Evolutionary conservation across 1,140 invertebrate species (phyloP).

Genomic region (Agraylea sexmaculata): DNA sequence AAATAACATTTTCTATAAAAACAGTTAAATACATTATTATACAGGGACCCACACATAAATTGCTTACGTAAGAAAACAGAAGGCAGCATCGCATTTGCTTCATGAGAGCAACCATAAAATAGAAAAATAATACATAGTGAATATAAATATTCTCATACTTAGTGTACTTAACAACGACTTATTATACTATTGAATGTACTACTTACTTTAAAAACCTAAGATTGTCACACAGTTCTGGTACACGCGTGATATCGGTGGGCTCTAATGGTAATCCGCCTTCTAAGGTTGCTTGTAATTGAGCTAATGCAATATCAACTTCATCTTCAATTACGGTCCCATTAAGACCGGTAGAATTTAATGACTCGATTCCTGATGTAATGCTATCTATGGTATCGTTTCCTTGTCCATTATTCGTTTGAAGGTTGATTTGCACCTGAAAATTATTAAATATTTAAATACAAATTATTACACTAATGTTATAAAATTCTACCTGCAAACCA

Average conservation of each 20-base stretch:
- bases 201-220: slow-evolving; percentile 75
- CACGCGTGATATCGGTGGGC: slow-evolving; percentile 69
- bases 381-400: slow-evolving; percentile 18
- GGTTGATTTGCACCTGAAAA: slow-evolving; percentile 80
- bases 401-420: slow-evolving; percentile 50
- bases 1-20: too few species aligned
- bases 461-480: slow-evolving; percentile 3
- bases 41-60: neutral
- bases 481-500: slow-evolving; percentile 68
- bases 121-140: slow-evolving; percentile 4
- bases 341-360: slow-evolving; percentile 28
- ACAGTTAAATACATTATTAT: too few species aligned
- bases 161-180: neutral
- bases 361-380: slow-evolving; percentile 24
- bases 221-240: slow-evolving; percentile 83
- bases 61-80: slow-evolving; percentile 33
- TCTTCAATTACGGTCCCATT: slow-evolving; percentile 48
- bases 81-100: slow-evolving; percentile 31
- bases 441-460: too few species aligned
- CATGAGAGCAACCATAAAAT: slow-evolving; percentile 6
- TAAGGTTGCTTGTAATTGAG: slow-evolving; percentile 80
- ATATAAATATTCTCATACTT: neutral
- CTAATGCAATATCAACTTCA: slow-evolving; percentile 89
- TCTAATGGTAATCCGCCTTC: slow-evolving; percentile 53
- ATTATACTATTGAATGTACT: slow-evolving; percentile 4